A percentile compares a stretch with the other conserved stretches of the same genome.
Evolutionary conservation across 2,113 vertebrate genomes (phyloP).

Genomic region (Etheostoma cragini): DNA sequence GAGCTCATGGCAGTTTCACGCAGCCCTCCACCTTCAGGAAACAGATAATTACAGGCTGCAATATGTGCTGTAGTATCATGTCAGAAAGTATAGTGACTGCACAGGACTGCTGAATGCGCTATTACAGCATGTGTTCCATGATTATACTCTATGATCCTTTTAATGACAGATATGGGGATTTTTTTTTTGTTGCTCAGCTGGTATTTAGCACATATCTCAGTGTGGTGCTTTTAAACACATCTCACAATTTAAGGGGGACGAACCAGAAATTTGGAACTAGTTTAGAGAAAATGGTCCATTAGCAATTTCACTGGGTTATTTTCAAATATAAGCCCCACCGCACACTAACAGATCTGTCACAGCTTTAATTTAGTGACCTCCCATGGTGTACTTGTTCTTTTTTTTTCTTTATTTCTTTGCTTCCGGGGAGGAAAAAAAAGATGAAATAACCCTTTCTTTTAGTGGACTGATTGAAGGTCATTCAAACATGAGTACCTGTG

Average conservation of each 20-base stretch:
- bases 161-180: constrained; percentile 77
- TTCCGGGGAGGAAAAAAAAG: constrained; percentile 8
- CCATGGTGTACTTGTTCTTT: constrained; percentile 52
- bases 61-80: constrained; percentile 75
- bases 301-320: constrained; percentile 54
- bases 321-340: constrained; percentile 55
- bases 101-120: constrained; percentile 65
- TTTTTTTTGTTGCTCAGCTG: constrained; percentile 55
- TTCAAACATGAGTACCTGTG: constrained; percentile 60
- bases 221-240: constrained; percentile 71
- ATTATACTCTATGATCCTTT: constrained; percentile 75
- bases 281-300: constrained; percentile 59
- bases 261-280: constrained; percentile 53
- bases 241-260: constrained; percentile 55
- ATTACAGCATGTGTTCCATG: constrained; percentile 72
- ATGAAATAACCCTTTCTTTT: constrained; percentile 39
- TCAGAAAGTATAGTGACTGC: constrained; percentile 73
- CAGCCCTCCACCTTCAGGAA: constrained; percentile 77
- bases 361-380: constrained; percentile 65
- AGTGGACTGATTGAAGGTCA: constrained; percentile 57
- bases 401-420: constrained; percentile 9
- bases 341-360: constrained; percentile 59
- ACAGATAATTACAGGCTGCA: constrained; percentile 78
- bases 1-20: constrained; percentile 69
- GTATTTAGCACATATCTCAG: constrained; percentile 76